A percentile compares a stretch with the other conserved stretches of the same genome.
phyloP scores from a whole-genome alignment of 2,888 invertebrate species.

The Trisateles emortualis region DNA sequence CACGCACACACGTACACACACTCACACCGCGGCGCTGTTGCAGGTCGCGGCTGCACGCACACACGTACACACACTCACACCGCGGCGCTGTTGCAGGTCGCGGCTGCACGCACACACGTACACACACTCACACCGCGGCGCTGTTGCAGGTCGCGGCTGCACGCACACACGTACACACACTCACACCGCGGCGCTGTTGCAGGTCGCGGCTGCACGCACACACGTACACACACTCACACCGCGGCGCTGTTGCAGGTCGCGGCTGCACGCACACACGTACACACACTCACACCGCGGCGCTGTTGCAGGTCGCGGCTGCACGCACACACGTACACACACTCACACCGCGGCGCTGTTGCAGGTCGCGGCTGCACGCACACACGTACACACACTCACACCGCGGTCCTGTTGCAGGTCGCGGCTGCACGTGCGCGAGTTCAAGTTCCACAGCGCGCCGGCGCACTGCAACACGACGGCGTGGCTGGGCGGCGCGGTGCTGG shows the following conservation, averaged over 20 bases:
- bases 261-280: neutral
- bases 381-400: neutral
- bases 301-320: neutral
- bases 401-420: constrained; percentile 7
- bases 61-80: neutral
- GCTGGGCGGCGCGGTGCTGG: constrained; percentile 90
- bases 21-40: constrained; percentile 86
- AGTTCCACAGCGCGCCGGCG: constrained; percentile 93
- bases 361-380: neutral
- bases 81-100: too few species aligned
- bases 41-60: constrained; percentile 55
- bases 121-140: constrained; percentile 67
- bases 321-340: neutral
- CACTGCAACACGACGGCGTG: constrained; percentile 93
- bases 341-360: too few species aligned
- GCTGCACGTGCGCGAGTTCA: constrained; percentile 78
- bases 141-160: constrained; percentile 81
- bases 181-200: too few species aligned
- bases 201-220: neutral
- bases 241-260: constrained; percentile 87
- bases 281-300: neutral
- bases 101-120: neutral
- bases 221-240: constrained; percentile 42
- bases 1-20: neutral
- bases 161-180: neutral